A percentile compares a stretch with the other conserved stretches of the same genome.
Conservation (phyloP, 2,888 invertebrate genomes). For the Metopia argyrocephala region DNA sequence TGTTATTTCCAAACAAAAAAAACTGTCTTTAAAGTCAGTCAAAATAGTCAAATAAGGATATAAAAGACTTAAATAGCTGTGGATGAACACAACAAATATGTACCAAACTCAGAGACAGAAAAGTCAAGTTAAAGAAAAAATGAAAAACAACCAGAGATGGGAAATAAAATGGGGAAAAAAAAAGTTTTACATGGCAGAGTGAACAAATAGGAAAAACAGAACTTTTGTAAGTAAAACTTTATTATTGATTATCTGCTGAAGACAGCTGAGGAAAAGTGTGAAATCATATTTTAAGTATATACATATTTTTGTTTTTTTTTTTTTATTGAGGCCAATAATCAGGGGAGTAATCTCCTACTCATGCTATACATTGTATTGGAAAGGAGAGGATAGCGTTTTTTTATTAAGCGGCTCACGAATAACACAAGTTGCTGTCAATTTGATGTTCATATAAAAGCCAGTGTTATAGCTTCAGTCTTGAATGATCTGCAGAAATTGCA, state of each 20-base stretch:
- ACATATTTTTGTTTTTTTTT: no score
- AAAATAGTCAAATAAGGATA: constrained; percentile 60
- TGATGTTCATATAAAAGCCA: no score
- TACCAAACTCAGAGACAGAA: constrained; percentile 1
- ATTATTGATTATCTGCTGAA: background rate
- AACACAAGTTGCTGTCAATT: no score
- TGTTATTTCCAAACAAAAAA: constrained; percentile 15
- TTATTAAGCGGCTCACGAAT: no score
- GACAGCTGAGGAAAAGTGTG: background rate
- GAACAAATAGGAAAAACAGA: background rate
- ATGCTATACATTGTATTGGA: no score
- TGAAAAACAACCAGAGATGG: background rate
- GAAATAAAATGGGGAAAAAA: constrained; percentile 4
- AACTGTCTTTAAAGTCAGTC: constrained; percentile 55
- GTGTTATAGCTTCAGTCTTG: no score
- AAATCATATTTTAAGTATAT: background rate
- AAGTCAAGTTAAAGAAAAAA: background rate
- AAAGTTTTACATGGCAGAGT: background rate
- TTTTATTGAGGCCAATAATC: no score
- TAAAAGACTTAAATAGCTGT: constrained; percentile 53
- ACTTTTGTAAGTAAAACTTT: background rate
- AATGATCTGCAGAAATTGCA: no score
- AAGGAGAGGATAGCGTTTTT: no score
- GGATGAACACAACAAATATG: constrained; percentile 36
- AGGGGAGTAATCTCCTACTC: no score